These are phyloP conservation scores for Ladona fulva DNA, from an alignment of 1,140 invertebrate genomes.

Conservation along the genomic window DNA sequence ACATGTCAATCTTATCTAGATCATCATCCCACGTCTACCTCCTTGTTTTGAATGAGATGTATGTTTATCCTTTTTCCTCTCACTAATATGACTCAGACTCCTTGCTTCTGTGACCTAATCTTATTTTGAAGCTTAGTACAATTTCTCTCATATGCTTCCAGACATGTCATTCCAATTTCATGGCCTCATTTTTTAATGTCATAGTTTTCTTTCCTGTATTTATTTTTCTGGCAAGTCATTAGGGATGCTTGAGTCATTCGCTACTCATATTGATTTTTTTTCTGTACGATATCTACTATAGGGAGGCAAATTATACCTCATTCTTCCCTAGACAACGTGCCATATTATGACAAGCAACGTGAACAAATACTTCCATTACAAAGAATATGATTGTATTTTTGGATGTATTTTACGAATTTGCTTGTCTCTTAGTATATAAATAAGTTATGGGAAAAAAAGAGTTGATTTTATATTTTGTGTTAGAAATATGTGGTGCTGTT, in stretches of 20 bases:
- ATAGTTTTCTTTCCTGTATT: neutral
- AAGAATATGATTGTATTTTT: neutral
- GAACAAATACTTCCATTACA: neutral
- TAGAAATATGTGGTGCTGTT: conserved; percentile 5
- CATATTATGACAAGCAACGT: neutral
- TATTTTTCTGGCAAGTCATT: conserved; percentile 2
- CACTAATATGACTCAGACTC: neutral
- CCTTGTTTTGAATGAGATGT: conserved; percentile 3
- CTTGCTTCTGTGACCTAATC: neutral
- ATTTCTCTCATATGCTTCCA: neutral
- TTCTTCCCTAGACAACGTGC: neutral
- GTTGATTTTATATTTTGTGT: conserved; percentile 8
- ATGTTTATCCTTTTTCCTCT: neutral
- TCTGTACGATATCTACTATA: neutral
- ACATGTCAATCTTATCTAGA: neutral
- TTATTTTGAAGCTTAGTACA: neutral
- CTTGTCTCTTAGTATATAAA: neutral
- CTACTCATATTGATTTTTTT: neutral
- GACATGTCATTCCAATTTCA: neutral
- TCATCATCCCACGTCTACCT: conserved; percentile 3
- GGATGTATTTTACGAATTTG: neutral
- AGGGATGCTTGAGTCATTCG: neutral
- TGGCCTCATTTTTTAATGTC: neutral
- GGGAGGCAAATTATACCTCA: neutral
- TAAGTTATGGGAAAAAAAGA: neutral